A percentile compares a stretch with the other conserved stretches of the same genome.
These are phyloP conservation scores for Aricia artaxerxes DNA, from an alignment of 2,888 invertebrate species.

Conservation along the genomic window DNA sequence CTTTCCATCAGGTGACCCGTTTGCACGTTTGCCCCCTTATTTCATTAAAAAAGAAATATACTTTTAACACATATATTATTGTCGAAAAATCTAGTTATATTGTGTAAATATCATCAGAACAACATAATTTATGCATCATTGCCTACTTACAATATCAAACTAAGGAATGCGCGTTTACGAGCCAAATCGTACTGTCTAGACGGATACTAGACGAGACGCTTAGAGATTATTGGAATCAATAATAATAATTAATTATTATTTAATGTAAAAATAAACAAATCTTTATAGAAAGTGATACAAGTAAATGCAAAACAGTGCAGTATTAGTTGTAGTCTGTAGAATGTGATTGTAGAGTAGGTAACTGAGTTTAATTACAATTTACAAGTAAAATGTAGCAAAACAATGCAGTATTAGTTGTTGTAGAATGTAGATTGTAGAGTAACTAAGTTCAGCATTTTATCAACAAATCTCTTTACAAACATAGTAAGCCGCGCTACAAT, in stretches of 20 bases:
- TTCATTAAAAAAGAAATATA: too few relatives aligned
- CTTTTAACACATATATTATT: too few relatives aligned
- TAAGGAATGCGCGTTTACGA: neutral
- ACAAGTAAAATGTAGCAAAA: neutral
- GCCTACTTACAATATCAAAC: neutral
- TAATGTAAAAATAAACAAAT: too few relatives aligned
- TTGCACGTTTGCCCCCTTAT: too few relatives aligned
- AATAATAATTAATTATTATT: neutral
- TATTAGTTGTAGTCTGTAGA: too few relatives aligned
- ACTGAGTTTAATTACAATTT: neutral
- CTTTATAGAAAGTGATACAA: too few relatives aligned
- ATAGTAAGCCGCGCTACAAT: neutral
- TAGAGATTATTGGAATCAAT: neutral
- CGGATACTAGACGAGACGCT: neutral
- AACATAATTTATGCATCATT: neutral
- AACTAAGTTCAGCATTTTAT: neutral
- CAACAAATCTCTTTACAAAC: constrained; percentile 3
- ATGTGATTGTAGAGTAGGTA: too few relatives aligned
- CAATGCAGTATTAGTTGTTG: too few relatives aligned
- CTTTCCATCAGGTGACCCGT: too few relatives aligned
- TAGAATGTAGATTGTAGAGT: too few relatives aligned
- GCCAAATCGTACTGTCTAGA: neutral
- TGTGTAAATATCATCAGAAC: too few relatives aligned
- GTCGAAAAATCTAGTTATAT: too few relatives aligned
- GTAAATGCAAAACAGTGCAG: neutral